Evolutionary conservation across 2,113 vertebrate species (phyloP).

Genomic region (Phrynosoma blainvillii): DNA sequence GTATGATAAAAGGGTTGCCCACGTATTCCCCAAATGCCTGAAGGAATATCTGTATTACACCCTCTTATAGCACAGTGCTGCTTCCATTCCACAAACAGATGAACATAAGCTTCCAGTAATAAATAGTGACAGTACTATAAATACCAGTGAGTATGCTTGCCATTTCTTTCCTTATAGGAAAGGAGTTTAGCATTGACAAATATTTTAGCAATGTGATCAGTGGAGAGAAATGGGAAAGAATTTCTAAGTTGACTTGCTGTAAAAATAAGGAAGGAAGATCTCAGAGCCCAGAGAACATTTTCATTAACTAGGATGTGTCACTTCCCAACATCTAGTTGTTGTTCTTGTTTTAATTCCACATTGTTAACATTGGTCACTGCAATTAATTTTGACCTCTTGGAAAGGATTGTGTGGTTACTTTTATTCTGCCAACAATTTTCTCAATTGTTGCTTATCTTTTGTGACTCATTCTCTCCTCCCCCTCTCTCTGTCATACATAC

Average conservation of each 20-base stretch:
- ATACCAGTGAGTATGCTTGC: constrained; percentile 78
- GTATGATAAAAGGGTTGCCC: background rate
- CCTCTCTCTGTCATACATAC: constrained; percentile 56
- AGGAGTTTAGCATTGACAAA: constrained; percentile 70
- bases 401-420: constrained; percentile 54
- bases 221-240: constrained; percentile 79
- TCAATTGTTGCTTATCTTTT: constrained; percentile 74
- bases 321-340: constrained; percentile 73
- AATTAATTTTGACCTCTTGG: constrained; percentile 63
- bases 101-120: constrained; percentile 76
- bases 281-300: constrained; percentile 65
- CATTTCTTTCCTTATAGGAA: constrained; percentile 81
- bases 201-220: constrained; percentile 79
- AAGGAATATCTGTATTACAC: constrained; percentile 37
- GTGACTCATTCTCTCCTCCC: constrained; percentile 58
- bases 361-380: constrained; percentile 72
- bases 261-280: constrained; percentile 75
- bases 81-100: constrained; percentile 38
- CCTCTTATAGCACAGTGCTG: constrained; percentile 48
- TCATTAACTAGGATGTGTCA: constrained; percentile 66
- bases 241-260: constrained; percentile 69
- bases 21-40: no score
- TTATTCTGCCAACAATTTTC: constrained; percentile 65
- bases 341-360: constrained; percentile 49
- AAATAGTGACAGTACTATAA: constrained; percentile 77